Percentiles rank a stretch among this genome's conserved stretches.
Evolutionary conservation across 2,888 invertebrate genomes (phyloP).

Genomic region (Drosophila barbarae): DNA sequence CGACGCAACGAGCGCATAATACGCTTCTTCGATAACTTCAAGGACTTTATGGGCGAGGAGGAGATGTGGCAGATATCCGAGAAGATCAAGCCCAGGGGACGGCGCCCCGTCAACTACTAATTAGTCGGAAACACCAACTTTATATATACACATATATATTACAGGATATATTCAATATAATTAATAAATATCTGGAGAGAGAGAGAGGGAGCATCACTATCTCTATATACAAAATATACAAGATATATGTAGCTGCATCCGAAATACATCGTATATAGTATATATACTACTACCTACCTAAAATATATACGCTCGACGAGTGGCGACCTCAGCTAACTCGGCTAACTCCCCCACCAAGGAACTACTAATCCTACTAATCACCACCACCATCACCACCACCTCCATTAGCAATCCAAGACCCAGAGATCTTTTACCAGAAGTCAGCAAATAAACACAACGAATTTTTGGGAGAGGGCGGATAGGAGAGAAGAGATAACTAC

Average conservation of each 20-base stretch:
- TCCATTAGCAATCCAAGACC: not conserved
- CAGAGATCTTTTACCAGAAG: constrained; percentile 23
- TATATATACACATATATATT: constrained; percentile 17
- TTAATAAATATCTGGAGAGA: constrained; percentile 9
- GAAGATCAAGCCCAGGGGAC: constrained; percentile 90
- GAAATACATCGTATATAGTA: constrained; percentile 26
- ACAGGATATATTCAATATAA: constrained; percentile 18
- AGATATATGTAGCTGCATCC: constrained; percentile 18
- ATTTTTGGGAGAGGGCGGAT: constrained; percentile 23
- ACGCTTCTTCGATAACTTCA: constrained; percentile 97
- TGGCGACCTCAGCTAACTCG: constrained; percentile 14
- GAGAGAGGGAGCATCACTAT: constrained; percentile 39
- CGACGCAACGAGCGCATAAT: constrained; percentile 96
- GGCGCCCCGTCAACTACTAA: constrained; percentile 76
- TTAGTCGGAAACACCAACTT: constrained; percentile 49
- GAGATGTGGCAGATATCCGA: constrained; percentile 99
- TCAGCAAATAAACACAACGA: constrained; percentile 35
- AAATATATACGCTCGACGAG: constrained; percentile 27
- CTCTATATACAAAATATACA: constrained; percentile 41
- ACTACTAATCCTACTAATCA: constrained; percentile 4
- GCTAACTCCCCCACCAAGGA: constrained; percentile 29
- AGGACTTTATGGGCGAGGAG: constrained; percentile 96
- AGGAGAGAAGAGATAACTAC: not conserved
- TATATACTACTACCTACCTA: constrained; percentile 16
- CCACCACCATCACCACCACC: not conserved